Evolutionary conservation across 2,113 vertebrate genomes (phyloP).

Genomic region (Atherinomorus stipes): DNA sequence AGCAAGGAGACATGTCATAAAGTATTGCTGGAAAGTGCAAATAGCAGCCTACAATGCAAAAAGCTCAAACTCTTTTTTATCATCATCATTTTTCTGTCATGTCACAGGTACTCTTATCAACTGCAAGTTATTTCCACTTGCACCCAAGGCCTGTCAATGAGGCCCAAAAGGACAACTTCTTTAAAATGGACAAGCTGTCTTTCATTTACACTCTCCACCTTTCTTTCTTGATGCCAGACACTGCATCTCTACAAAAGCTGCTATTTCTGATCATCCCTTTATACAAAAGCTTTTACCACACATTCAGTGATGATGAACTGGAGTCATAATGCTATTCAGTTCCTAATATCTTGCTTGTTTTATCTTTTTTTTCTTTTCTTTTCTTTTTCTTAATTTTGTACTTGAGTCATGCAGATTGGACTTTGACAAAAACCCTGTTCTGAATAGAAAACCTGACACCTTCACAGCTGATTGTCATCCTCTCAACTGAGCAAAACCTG

Average conservation of each 20-base stretch:
- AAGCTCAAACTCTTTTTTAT: not conserved
- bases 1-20: conserved; percentile 15
- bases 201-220: not conserved
- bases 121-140: conserved; percentile 22
- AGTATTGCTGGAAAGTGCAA: conserved; percentile 17
- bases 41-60: conserved; percentile 4
- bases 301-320: too few relatives aligned
- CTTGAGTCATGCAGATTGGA: too few relatives aligned
- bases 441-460: too few relatives aligned
- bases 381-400: too few relatives aligned
- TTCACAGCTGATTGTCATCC: not conserved
- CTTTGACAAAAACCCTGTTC: too few relatives aligned
- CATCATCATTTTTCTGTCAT: not conserved
- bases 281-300: too few relatives aligned
- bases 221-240: not conserved
- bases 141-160: not conserved
- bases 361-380: too few relatives aligned
- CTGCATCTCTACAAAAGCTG: not conserved
- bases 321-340: too few relatives aligned
- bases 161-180: conserved; percentile 28
- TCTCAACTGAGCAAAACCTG: too few relatives aligned
- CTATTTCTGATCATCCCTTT: not conserved
- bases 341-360: too few relatives aligned
- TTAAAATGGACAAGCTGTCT: conserved; percentile 12
- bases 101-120: not conserved